Evolutionary conservation across 2,113 vertebrate genomes (phyloP), one percentile per base, ranked within the genome.

Genomic region (Neolamprologus variostigma): DNA sequence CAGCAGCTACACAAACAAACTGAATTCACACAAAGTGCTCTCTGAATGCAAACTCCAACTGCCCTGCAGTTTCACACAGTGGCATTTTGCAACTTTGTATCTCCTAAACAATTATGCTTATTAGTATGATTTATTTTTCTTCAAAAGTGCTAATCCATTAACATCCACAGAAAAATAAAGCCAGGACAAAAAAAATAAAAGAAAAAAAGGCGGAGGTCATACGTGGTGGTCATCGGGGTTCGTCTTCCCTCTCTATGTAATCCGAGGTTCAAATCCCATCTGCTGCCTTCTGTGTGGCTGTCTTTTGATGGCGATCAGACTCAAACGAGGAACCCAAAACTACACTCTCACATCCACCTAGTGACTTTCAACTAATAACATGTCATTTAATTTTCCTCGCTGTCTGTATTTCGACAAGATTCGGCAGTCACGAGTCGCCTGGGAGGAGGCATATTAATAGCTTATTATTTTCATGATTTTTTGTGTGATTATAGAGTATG

Each of bases 211-310:
- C 8, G 1, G 51, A 16, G 37, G 16, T 40, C 68, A 73, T 73
- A 37, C 9, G 6, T 45, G 42, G 12, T 53, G 51, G 55, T 80
- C 33, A 68, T 47, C 13, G 9, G 42, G 51, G 26, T 31, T 33
- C 2, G 3, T 55, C 37, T 85, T 55, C 82, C 80, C 45, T 1
- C 10, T 68, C 11, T 85, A 82, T 85, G 86, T 81, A 83, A 81
- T 88, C 84, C 71, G 8, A 42, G 57, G 33, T 86, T 90, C 55
- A 85, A 40, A 89, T 86, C 86, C 86, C 86, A 88, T 88, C 87
- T 83, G 84, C 76, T 81, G 50, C 78, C 59, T 57, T 83, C n/a
- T 47, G 61, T 26, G 57, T 81, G 51, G 35, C 23, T 57, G 11
- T 28, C 5, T 80, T 37, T 78, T 40, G 21, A 55, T 37, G 17